Percentiles rank a stretch among this genome's conserved stretches.
Evolutionary conservation across 2,888 invertebrate species (phyloP).

Genomic region (Oscheius onirici): DNA sequence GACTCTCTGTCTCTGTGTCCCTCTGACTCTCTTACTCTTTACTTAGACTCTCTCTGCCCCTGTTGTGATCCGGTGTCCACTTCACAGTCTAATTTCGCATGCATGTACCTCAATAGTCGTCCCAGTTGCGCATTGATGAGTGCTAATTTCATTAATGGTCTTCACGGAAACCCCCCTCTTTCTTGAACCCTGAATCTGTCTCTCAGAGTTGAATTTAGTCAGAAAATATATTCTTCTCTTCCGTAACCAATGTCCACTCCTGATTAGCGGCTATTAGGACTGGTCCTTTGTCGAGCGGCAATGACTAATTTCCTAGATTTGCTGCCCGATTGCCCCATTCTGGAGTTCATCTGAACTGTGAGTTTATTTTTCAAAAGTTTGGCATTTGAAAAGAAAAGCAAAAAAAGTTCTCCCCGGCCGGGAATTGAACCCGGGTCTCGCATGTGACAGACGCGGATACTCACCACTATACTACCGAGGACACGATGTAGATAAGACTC

Average conservation of each 20-base stretch:
- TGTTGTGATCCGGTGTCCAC: no score
- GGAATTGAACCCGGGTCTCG: conserved; percentile 30
- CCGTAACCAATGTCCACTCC: not conserved
- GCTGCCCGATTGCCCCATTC: not conserved
- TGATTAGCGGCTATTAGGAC: conserved; percentile 26
- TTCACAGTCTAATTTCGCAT: not conserved
- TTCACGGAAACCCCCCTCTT: not conserved
- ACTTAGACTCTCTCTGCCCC: no score
- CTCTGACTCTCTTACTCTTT: no score
- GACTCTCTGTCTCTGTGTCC: no score
- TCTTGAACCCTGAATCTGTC: not conserved
- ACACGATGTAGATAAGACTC: no score
- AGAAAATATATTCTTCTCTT: not conserved
- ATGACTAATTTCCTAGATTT: conserved; percentile 29
- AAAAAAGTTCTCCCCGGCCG: conserved; percentile 17
- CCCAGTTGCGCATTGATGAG: conserved; percentile 26
- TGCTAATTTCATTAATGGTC: conserved; percentile 26
- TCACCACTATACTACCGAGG: conserved; percentile 32
- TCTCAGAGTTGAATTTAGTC: not conserved
- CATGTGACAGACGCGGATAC: conserved; percentile 30
- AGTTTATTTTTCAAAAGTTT: no score
- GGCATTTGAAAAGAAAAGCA: no score
- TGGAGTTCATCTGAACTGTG: no score
- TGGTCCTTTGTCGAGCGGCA: conserved; percentile 15
- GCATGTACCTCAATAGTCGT: conserved; percentile 22